phyloP scores from a whole-genome alignment of 1,140 invertebrate species.

The Cherax destructor region DNA sequence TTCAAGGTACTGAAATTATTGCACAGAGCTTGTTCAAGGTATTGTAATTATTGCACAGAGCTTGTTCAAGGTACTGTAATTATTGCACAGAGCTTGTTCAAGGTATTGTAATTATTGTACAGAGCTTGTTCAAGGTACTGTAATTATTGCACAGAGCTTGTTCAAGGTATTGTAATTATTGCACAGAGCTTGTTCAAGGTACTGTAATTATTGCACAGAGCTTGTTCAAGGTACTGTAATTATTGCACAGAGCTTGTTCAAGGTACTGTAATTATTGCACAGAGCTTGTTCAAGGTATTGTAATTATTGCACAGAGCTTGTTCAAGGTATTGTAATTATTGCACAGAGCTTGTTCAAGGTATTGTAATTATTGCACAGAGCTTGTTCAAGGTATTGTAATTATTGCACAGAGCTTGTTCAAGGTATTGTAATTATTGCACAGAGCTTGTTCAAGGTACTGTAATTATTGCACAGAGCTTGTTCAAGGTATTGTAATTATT shows the following conservation, averaged over 20 bases:
- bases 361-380: no score
- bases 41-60: no score
- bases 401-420: constrained; percentile 36
- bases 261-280: constrained; percentile 8
- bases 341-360: constrained; percentile 50
- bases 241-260: no score
- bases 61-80: no score
- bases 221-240: constrained; percentile 27
- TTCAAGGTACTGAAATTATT: neutral
- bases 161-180: neutral
- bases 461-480: constrained; percentile 39
- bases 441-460: no score
- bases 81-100: constrained; percentile 36
- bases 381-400: no score
- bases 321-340: neutral
- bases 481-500: neutral
- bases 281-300: constrained; percentile 38
- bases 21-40: constrained; percentile 50
- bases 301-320: no score
- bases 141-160: constrained; percentile 39
- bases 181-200: no score
- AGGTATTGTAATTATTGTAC: neutral
- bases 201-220: constrained; percentile 21
- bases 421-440: neutral
- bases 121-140: no score